Conservation (phyloP, 2,888 invertebrate species). For the Suillia variegata region DNA sequence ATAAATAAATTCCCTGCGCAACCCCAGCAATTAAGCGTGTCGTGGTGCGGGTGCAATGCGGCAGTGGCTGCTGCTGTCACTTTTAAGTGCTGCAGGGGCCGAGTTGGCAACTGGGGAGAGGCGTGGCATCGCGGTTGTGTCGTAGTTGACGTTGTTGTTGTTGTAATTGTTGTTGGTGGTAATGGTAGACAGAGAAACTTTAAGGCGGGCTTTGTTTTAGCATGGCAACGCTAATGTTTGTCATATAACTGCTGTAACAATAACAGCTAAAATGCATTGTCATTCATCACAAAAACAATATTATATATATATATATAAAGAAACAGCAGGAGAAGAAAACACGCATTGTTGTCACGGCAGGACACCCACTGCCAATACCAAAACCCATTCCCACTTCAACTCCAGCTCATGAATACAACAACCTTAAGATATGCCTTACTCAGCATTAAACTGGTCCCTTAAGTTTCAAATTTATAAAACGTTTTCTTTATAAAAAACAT, state of each 20-base stretch:
- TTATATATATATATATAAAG: too few relatives aligned
- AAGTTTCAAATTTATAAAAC: too few relatives aligned
- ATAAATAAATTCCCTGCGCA: neutral
- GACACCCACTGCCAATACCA: constrained; percentile 21
- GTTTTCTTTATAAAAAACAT: too few relatives aligned
- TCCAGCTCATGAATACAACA: constrained; percentile 6
- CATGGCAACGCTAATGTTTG: constrained; percentile 25
- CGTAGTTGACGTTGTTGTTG: neutral
- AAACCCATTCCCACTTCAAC: neutral
- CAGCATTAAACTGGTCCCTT: too few relatives aligned
- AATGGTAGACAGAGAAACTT: neutral
- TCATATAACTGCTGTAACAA: constrained; percentile 41
- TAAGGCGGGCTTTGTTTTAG: neutral
- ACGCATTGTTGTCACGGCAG: constrained; percentile 23
- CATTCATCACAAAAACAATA: constrained; percentile 50
- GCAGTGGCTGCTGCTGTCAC: constrained; percentile 8
- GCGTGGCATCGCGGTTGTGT: neutral
- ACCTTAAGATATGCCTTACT: constrained; percentile 10
- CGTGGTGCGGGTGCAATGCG: constrained; percentile 9
- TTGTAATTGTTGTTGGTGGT: constrained; percentile 4
- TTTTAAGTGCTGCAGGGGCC: neutral
- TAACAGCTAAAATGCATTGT: constrained; percentile 45
- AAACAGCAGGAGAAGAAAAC: constrained; percentile 21
- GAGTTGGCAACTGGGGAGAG: neutral
- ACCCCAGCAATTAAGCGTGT: constrained; percentile 5